Evolutionary conservation across 1,140 invertebrate species (phyloP).

Genomic region (Trichonephila clavata): DNA sequence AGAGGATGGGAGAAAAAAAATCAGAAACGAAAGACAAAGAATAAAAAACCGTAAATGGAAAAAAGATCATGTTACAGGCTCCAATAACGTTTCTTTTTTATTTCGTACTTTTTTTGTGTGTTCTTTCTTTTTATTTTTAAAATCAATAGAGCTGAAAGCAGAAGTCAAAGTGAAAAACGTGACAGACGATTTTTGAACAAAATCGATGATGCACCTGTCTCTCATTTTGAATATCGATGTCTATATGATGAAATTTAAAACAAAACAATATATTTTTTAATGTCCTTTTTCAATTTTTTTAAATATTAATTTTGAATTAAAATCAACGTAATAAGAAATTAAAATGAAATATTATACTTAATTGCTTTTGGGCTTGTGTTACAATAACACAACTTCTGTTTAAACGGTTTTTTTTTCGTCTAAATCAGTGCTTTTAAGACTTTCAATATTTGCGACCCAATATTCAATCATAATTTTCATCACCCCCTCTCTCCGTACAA

Average conservation of each 20-base stretch:
- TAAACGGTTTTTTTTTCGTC: too few relatives aligned
- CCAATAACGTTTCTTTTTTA: constrained; percentile 63
- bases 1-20: constrained; percentile 17
- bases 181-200: not conserved
- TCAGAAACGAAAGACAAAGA: constrained; percentile 47
- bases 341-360: not conserved
- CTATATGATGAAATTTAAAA: not conserved
- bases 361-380: not conserved
- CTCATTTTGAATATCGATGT: constrained; percentile 14
- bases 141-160: constrained; percentile 47
- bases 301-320: not conserved
- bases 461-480: too few relatives aligned
- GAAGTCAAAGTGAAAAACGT: not conserved
- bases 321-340: not conserved
- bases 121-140: constrained; percentile 6
- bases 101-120: constrained; percentile 13
- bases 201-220: constrained; percentile 23
- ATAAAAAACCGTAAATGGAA: constrained; percentile 72
- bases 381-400: not conserved
- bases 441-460: too few relatives aligned
- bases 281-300: not conserved
- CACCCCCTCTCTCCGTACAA: too few relatives aligned
- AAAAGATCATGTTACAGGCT: constrained; percentile 74
- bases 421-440: too few relatives aligned
- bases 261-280: not conserved